Base-by-base conservation (phyloP, 2,797 vertebrate genomes). In the Scyliorhinus canicula region DNA sequence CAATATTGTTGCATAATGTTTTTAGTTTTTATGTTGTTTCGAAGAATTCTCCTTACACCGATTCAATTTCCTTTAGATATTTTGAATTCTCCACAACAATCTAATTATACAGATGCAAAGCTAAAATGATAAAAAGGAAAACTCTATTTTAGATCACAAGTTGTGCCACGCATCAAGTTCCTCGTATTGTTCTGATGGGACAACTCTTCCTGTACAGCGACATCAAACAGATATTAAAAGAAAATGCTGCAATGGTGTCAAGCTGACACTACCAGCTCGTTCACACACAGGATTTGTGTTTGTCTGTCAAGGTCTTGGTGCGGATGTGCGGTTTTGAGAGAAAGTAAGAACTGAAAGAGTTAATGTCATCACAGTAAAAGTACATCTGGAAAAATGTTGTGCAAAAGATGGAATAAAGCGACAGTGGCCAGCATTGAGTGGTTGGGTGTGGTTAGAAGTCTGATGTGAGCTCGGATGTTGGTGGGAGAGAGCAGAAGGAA, bases 41-140 rank as follows among this genome's bases (percentile, higher is more conserved):
- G 52, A 50, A 94, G 47, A 71, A 55, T 31, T 31, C 47, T 55
- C 74, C 74, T 94, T 14, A 69, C 24, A 60, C 26, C 50, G 31
- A 71, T 94, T 71, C 3, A 19, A 94, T 94, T 94, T 94, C 67
- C 93, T 74, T 94, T 94, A 26, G 67, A 69, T n/a, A 19, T 12
- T 94, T 28, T 21, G 47, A 93, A 71, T 71, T 71, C 65, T 31
- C 90, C 50, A 52, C 16, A 11, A 71, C 6, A 93, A 93, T 93
- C 40, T 67, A 31, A 28, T 93, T 69, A 69, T 69, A 93, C 91
- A 93, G 63, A 69, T 71, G 65, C 47, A 71, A 71, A 74, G 28
- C 47, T 31, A 52, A 14, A 94, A 35, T 94, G 26, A 52, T 71
- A 63, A 19, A 63, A 71, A 93, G 40, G n/a, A 93, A 74, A 69